Conservation (phyloP, 2,797 vertebrate species). For the Helicolenus hilgendorfi region DNA sequence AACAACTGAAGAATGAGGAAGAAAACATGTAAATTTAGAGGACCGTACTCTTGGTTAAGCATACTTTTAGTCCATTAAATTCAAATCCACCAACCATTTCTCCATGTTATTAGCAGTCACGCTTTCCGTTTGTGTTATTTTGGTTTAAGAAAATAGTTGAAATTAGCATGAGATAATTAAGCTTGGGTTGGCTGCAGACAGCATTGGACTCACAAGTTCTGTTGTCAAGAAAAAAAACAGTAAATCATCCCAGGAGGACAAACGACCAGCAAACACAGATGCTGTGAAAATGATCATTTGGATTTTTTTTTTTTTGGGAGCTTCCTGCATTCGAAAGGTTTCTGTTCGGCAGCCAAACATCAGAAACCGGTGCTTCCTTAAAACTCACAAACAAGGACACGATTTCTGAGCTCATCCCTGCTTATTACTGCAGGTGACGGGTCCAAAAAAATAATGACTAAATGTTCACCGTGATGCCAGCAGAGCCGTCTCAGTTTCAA, state of each 20-base stretch:
- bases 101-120: not conserved
- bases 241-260: not conserved
- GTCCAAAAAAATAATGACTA: not conserved
- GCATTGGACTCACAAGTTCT: not conserved
- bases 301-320: not conserved
- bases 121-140: not conserved
- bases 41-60: not conserved
- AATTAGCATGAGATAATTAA: constrained; percentile 21
- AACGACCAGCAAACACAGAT: not conserved
- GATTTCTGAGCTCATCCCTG: not conserved
- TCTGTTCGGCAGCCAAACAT: not conserved
- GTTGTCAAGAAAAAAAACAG: not conserved
- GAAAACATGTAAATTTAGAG: not conserved
- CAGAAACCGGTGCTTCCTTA: not conserved
- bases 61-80: not conserved
- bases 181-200: not conserved
- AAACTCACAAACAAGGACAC: not conserved
- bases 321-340: not conserved
- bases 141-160: not conserved
- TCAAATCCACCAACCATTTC: not conserved
- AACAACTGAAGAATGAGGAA: not conserved
- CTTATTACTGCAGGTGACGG: not conserved
- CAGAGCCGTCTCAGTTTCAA: not conserved
- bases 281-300: not conserved
- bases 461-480: not conserved